These are phyloP conservation scores for Cassiopea xamachana DNA, from an alignment of 30 jellyfish, hydroid and myxozoan genomes.

Conservation along the genomic window DNA sequence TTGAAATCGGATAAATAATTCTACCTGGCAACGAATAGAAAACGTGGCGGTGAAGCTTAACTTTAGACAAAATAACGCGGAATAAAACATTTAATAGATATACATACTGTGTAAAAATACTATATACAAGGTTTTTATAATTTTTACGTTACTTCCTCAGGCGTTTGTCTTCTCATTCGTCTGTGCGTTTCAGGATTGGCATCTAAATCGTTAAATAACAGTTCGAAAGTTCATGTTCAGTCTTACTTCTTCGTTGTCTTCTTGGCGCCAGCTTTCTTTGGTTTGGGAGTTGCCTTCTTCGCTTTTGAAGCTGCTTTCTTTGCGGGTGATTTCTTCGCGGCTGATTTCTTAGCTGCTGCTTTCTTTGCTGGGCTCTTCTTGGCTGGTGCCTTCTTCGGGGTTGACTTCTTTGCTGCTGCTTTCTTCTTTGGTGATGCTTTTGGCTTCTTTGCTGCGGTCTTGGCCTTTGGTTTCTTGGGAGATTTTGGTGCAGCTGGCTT, in stretches of 20 bases:
- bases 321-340: slow-evolving; percentile 71
- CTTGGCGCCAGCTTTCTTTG: slow-evolving; percentile 38
- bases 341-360: slow-evolving; percentile 59
- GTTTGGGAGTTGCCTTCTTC: slow-evolving; percentile 66
- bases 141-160: slow-evolving; percentile 11
- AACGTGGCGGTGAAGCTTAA: background rate
- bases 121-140: slow-evolving; percentile 58
- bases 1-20: background rate
- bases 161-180: slow-evolving; percentile 1
- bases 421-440: slow-evolving; percentile 48
- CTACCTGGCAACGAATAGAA: background rate
- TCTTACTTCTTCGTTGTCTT: slow-evolving; percentile 69
- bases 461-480: slow-evolving; percentile 71
- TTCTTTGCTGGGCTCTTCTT: slow-evolving; percentile 55
- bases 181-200: slow-evolving; percentile 28
- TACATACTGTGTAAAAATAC: slow-evolving; percentile 69
- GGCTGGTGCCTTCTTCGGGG: slow-evolving; percentile 48
- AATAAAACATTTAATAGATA: slow-evolving; percentile 56
- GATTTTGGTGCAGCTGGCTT: slow-evolving; percentile 76
- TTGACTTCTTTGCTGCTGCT: slow-evolving; percentile 51
- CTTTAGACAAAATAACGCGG: slow-evolving; percentile 32
- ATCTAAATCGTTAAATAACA: slow-evolving; percentile 4
- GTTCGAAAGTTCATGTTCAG: slow-evolving; percentile 2
- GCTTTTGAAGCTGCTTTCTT: slow-evolving; percentile 69
- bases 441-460: slow-evolving; percentile 54